Percentiles rank a stretch among this genome's conserved stretches.
These are phyloP conservation scores for Meloidogyne chitwoodi DNA, from an alignment of 1,140 invertebrate genomes.

Conservation along the genomic window DNA sequence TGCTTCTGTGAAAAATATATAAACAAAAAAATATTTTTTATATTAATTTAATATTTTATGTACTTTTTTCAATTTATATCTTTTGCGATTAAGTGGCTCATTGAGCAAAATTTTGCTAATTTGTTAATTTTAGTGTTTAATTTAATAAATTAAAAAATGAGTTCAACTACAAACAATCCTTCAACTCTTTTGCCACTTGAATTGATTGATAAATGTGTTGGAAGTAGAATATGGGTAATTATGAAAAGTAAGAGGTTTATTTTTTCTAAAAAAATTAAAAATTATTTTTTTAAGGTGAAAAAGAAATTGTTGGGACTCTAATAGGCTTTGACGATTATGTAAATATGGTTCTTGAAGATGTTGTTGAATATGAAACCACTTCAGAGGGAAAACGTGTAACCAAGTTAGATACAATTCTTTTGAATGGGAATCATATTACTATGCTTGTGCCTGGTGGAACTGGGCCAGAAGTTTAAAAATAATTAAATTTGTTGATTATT, in stretches of 20 bases:
- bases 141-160: neutral
- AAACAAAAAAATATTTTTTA: too few relatives aligned
- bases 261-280: slow-evolving; percentile 15
- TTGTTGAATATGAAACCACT: slow-evolving; percentile 77
- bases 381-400: slow-evolving; percentile 91
- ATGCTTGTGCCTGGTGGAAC: slow-evolving; percentile 36
- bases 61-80: too few relatives aligned
- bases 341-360: slow-evolving; percentile 69
- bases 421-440: slow-evolving; percentile 95
- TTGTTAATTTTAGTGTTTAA: too few relatives aligned
- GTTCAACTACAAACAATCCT: slow-evolving; percentile 46
- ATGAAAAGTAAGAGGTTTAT: slow-evolving; percentile 99
- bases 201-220: slow-evolving; percentile 99
- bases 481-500: too few relatives aligned
- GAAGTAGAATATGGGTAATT: slow-evolving; percentile 95
- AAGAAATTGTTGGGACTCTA: slow-evolving; percentile 95
- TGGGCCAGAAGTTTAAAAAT: slow-evolving; percentile 30
- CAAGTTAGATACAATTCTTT: slow-evolving; percentile 91
- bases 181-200: slow-evolving; percentile 73
- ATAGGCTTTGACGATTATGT: slow-evolving; percentile 98
- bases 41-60: too few relatives aligned
- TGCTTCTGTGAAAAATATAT: too few relatives aligned
- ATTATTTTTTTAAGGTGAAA: slow-evolving; percentile 74
- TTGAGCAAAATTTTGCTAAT: too few relatives aligned
- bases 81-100: too few relatives aligned